These are phyloP conservation scores for Drosophila pachea DNA, from an alignment of 1,140 invertebrate species.

Conservation along the genomic window DNA sequence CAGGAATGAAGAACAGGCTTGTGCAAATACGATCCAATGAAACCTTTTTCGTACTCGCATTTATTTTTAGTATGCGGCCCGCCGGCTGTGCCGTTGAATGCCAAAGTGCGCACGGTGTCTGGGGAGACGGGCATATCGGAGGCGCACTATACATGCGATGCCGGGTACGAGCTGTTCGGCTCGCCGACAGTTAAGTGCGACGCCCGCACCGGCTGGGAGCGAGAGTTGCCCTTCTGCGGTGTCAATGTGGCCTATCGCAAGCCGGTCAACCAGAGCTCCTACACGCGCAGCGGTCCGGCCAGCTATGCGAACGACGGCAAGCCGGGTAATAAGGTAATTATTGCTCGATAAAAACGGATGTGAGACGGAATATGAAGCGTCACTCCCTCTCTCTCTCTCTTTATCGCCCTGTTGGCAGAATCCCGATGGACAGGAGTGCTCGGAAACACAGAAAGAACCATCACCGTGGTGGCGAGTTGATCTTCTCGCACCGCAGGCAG, in stretches of 20 bases:
- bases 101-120: slow-evolving; percentile 82
- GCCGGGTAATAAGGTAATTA: slow-evolving; percentile 80
- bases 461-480: slow-evolving; percentile 96
- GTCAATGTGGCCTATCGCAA: slow-evolving; percentile 92
- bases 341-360: not conserved
- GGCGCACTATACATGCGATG: slow-evolving; percentile 90
- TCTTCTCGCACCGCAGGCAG: slow-evolving; percentile 88
- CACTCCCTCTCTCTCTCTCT: not conserved
- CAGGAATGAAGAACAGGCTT: too few relatives aligned
- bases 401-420: slow-evolving; percentile 80
- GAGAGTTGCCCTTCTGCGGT: slow-evolving; percentile 91
- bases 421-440: slow-evolving; percentile 91
- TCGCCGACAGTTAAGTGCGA: slow-evolving; percentile 84
- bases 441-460: slow-evolving; percentile 91
- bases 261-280: slow-evolving; percentile 93
- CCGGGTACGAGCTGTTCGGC: slow-evolving; percentile 88
- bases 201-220: slow-evolving; percentile 86
- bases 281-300: slow-evolving; percentile 88
- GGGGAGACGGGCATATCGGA: slow-evolving; percentile 74
- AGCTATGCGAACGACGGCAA: slow-evolving; percentile 92
- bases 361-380: not conserved
- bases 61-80: slow-evolving; percentile 83
- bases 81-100: slow-evolving; percentile 90
- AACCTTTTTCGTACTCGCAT: not conserved
- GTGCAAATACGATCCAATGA: not conserved